Evolutionary conservation across 1,140 invertebrate species (phyloP).

Genomic region (Cherax destructor): DNA sequence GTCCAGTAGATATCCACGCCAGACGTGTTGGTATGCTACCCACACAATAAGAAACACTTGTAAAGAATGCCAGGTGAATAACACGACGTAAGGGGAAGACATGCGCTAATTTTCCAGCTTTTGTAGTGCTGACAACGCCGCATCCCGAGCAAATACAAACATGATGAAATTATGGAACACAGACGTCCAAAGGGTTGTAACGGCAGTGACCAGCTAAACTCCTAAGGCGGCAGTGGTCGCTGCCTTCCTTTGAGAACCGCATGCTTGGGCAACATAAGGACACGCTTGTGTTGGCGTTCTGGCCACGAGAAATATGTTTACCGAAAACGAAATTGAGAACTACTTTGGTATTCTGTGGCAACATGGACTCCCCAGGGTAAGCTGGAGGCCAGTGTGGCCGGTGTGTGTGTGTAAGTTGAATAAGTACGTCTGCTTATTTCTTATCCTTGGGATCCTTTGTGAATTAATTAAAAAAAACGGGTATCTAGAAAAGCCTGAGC

Average conservation of each 20-base stretch:
- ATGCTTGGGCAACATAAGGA: neutral
- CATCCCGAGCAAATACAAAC: neutral
- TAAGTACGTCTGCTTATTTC: too few relatives aligned
- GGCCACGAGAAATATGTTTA: neutral
- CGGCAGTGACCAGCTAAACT: neutral
- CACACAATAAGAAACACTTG: neutral
- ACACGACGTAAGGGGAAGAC: neutral
- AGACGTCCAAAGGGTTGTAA: neutral
- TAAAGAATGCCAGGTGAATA: neutral
- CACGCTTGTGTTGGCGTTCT: neutral
- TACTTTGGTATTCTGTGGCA: neutral
- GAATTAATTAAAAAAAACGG: too few relatives aligned
- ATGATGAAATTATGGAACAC: neutral
- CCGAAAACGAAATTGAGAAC: neutral
- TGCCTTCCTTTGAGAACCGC: neutral
- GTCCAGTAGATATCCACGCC: neutral
- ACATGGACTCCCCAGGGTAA: neutral
- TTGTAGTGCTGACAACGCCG: neutral
- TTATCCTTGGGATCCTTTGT: too few relatives aligned
- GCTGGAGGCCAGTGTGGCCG: neutral
- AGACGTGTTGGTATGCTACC: neutral
- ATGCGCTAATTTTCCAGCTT: neutral
- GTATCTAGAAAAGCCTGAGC: too few relatives aligned
- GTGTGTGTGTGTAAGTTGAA: too few relatives aligned
- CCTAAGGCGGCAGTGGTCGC: neutral